These are phyloP conservation scores for Cyprinodon diabolis DNA, from an alignment of 2,797 vertebrate species.

Conservation along the genomic window DNA sequence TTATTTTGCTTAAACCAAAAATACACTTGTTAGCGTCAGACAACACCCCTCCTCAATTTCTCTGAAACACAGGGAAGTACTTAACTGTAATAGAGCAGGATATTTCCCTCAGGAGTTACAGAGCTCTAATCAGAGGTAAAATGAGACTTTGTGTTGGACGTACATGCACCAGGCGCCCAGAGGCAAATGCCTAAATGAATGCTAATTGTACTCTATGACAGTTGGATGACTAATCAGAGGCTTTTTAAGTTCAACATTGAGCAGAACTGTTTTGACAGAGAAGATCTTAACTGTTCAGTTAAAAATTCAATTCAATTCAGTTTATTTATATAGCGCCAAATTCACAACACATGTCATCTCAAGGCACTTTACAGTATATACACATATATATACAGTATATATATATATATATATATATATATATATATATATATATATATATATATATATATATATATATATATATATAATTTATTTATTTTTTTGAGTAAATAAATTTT, in stretches of 20 bases:
- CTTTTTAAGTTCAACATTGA: constrained; percentile 1
- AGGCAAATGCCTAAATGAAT: constrained; percentile 15
- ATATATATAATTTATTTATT: no score
- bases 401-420: no score
- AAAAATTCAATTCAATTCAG: no score
- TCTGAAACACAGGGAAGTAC: constrained; percentile 19
- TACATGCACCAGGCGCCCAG: not conserved
- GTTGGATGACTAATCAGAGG: constrained; percentile 15
- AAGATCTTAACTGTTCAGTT: not conserved
- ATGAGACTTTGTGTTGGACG: constrained; percentile 7
- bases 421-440: no score
- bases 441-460: no score
- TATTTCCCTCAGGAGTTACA: constrained; percentile 1
- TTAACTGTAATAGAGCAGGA: not conserved
- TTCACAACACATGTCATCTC: no score
- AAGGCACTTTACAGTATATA: no score
- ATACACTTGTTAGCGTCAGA: not conserved
- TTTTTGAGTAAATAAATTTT: no score
- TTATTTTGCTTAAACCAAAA: not conserved
- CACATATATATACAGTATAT: no score
- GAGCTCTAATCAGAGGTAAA: constrained; percentile 25
- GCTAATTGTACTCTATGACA: constrained; percentile 6
- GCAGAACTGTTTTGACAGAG: constrained; percentile 3
- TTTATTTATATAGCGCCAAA: no score
- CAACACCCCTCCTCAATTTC: constrained; percentile 1